phyloP scores from a whole-genome alignment of 1,140 invertebrate species.

The Stratiolaelaps scimitus region DNA sequence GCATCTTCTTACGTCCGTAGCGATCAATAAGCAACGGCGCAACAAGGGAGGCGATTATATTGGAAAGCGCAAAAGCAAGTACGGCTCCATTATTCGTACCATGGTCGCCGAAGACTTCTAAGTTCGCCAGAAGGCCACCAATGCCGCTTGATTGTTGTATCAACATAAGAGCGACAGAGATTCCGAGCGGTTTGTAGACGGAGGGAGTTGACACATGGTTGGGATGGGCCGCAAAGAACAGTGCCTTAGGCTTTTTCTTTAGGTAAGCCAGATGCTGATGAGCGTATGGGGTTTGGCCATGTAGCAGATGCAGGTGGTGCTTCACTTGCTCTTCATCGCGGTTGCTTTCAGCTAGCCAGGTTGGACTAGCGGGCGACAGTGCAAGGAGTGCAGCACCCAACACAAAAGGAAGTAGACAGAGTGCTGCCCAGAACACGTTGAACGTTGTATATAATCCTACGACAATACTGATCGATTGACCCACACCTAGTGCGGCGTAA shows the following conservation, averaged over 20 bases:
- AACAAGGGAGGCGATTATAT: neutral
- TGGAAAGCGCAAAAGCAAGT: neutral
- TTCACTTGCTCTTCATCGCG: neutral
- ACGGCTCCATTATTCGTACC: neutral
- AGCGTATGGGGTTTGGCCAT: neutral
- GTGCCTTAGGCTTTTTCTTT: neutral
- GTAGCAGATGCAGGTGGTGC: neutral
- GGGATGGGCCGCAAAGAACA: neutral
- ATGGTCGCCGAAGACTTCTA: neutral
- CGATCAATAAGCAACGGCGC: neutral
- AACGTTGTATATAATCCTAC: neutral
- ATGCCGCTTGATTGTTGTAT: neutral
- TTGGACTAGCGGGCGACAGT: neutral
- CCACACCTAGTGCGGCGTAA: neutral
- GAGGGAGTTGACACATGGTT: neutral
- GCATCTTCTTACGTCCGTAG: neutral
- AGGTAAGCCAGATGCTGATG: neutral
- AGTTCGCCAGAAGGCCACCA: neutral
- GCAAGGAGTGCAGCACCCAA: neutral
- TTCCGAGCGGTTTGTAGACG: neutral
- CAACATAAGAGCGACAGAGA: neutral
- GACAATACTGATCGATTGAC: neutral
- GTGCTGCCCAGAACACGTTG: neutral
- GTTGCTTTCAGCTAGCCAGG: constrained; percentile 5
- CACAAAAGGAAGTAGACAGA: neutral